phyloP scores from a whole-genome alignment of 2,113 vertebrate genomes.

The Choloepus hoffmanni region DNA sequence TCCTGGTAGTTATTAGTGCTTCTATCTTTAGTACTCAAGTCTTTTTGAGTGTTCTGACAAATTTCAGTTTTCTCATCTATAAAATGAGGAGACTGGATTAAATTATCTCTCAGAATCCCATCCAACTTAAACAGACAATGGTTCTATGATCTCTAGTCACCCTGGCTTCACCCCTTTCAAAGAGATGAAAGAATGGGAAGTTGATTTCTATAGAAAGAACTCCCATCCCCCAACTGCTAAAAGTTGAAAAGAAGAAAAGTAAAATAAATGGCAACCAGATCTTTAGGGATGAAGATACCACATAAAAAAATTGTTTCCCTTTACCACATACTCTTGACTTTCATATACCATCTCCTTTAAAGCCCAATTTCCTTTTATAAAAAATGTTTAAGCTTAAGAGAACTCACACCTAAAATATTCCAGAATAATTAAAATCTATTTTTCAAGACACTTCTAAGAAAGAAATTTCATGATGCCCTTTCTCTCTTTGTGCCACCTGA shows the following conservation, averaged over 20 bases:
- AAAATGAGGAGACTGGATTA: background rate
- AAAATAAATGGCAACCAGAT: background rate
- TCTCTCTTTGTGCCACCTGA: background rate
- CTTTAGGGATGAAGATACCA: background rate
- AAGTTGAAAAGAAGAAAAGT: constrained; percentile 16
- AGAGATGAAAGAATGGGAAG: background rate
- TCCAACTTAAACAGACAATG: background rate
- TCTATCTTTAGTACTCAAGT: background rate
- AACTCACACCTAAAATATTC: background rate
- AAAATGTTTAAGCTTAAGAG: background rate
- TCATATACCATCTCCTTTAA: background rate
- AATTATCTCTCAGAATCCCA: background rate
- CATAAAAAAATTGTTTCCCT: background rate
- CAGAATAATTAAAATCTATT: background rate
- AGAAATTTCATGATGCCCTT: background rate
- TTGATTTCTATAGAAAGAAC: background rate
- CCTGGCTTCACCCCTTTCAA: background rate
- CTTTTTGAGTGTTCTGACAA: background rate
- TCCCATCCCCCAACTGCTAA: background rate
- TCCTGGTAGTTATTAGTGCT: background rate
- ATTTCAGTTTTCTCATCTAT: background rate
- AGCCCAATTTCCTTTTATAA: background rate
- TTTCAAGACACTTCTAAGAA: background rate
- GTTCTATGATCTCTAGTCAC: background rate
- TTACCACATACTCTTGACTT: background rate